Conservation (phyloP, 1,140 invertebrate species). For the Bathynomus jamesi region DNA sequence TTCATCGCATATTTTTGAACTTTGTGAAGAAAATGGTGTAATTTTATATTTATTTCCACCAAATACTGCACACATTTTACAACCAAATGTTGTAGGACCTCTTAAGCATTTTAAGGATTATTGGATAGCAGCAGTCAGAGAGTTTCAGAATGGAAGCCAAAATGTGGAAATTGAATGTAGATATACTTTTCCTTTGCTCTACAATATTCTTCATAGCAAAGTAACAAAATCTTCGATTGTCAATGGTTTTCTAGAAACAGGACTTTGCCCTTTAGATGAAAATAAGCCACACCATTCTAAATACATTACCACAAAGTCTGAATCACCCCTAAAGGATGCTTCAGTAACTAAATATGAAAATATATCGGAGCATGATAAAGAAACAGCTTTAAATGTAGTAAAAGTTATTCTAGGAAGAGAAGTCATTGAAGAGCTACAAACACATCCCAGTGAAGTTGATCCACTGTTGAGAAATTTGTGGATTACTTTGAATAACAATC, state of each 20-base stretch:
- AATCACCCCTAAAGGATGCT: too few species aligned
- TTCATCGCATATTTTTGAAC: background rate
- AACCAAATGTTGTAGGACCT: background rate
- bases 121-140: background rate
- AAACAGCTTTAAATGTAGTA: background rate
- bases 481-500: background rate
- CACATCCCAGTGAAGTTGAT: background rate
- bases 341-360: too few species aligned
- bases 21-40: background rate
- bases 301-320: background rate
- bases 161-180: background rate
- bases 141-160: background rate
- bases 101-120: slow-evolving; percentile 6
- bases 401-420: background rate
- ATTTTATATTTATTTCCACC: background rate
- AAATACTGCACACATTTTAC: background rate
- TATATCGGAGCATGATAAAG: background rate
- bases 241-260: background rate
- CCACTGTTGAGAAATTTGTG: background rate
- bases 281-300: background rate
- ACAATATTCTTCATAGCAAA: background rate
- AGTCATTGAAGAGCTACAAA: background rate
- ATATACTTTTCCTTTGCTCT: background rate
- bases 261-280: background rate
- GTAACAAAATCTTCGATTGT: background rate